Evolutionary conservation across 2,113 vertebrate species (phyloP).

Genomic region (Lagopus leucura): DNA sequence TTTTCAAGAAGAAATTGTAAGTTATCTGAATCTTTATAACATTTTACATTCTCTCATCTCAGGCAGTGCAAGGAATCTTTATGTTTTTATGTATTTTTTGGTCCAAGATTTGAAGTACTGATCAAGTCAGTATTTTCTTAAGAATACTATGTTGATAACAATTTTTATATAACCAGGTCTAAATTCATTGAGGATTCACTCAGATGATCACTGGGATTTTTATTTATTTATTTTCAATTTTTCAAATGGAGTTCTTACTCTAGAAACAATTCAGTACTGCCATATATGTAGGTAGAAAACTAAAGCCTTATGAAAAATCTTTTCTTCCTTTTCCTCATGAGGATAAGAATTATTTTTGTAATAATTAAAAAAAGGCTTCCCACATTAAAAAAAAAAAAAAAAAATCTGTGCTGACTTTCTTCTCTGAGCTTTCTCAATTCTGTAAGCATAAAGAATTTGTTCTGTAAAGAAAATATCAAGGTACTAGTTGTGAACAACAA

Average conservation of each 20-base stretch:
- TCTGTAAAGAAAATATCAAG: background rate
- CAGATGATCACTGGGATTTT: background rate
- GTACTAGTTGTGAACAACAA: background rate
- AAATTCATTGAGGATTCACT: slow-evolving; percentile 43
- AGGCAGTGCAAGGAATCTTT: slow-evolving; percentile 24
- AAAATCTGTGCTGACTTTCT: background rate
- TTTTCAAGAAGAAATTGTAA: slow-evolving; percentile 26
- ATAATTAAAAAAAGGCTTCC: background rate
- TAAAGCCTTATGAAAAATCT: background rate
- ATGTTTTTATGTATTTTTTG: slow-evolving; percentile 19
- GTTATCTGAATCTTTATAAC: background rate
- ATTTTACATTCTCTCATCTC: slow-evolving; percentile 34
- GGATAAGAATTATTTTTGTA: background rate
- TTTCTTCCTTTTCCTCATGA: background rate
- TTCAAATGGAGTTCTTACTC: slow-evolving; percentile 2
- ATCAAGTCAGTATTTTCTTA: slow-evolving; percentile 51
- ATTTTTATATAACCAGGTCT: background rate
- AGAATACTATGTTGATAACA: slow-evolving; percentile 27
- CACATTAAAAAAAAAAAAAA: background rate
- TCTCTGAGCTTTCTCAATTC: background rate
- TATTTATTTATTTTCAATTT: background rate
- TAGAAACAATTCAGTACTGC: background rate
- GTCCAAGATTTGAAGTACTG: slow-evolving; percentile 43
- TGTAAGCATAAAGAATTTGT: background rate
- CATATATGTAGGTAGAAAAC: background rate